Evolutionary conservation across 1,140 invertebrate species (phyloP).

Genomic region (Bradysia coprophila): DNA sequence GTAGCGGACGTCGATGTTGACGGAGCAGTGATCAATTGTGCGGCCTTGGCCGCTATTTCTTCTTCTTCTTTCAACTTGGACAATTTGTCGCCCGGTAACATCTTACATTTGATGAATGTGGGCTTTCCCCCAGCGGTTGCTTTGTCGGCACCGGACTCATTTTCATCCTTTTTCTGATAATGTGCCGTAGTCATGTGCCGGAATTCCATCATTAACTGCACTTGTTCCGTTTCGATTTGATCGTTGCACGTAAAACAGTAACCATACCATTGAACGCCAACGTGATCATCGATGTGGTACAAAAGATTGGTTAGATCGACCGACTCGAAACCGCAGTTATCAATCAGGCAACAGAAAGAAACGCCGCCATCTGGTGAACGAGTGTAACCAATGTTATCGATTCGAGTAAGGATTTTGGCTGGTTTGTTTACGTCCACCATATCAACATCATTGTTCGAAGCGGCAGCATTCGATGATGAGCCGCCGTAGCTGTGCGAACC

Average conservation of each 20-base stretch:
- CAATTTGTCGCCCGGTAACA: conserved; percentile 13
- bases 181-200: conserved; percentile 7
- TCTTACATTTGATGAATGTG: conserved; percentile 6
- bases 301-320: neutral
- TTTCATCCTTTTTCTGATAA: neutral
- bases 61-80: too few relatives aligned
- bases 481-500: too few relatives aligned
- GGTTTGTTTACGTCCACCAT: too few relatives aligned
- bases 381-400: neutral
- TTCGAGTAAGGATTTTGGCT: neutral
- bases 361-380: neutral
- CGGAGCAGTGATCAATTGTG: neutral
- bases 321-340: neutral
- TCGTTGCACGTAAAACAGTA: conserved; percentile 8
- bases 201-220: conserved; percentile 4
- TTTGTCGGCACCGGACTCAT: neutral
- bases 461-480: too few relatives aligned
- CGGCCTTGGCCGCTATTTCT: too few relatives aligned
- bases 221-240: neutral
- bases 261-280: conserved; percentile 9
- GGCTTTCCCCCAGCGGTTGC: neutral
- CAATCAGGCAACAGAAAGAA: neutral
- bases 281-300: neutral
- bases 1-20: neutral
- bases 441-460: too few relatives aligned